These are phyloP conservation scores for Siphamia tubifer DNA, from an alignment of 2,113 vertebrate genomes.

Conservation along the genomic window DNA sequence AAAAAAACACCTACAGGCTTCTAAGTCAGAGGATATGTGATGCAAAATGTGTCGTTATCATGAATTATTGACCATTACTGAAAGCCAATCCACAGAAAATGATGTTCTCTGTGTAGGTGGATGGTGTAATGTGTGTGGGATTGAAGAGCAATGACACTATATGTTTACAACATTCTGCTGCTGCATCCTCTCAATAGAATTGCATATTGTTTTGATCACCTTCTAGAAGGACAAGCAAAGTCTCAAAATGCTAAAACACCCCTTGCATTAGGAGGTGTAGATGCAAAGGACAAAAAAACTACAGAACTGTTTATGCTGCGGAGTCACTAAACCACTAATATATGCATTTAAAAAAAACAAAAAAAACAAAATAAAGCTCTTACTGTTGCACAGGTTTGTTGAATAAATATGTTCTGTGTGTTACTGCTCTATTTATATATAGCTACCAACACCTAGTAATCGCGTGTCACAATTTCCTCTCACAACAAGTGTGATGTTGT, in stretches of 20 bases:
- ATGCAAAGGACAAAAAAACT: no score
- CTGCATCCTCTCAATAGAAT: not conserved
- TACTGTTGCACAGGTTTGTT: not conserved
- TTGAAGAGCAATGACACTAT: not conserved
- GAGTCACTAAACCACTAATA: no score
- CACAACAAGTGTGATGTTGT: not conserved
- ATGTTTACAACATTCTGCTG: not conserved
- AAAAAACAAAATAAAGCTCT: no score
- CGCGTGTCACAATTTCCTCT: not conserved
- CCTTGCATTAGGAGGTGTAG: no score
- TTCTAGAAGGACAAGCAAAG: not conserved
- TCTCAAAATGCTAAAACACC: no score
- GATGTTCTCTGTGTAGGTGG: not conserved
- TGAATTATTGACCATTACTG: not conserved
- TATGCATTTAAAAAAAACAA: no score
- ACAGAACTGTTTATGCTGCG: no score
- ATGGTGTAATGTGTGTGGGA: not conserved
- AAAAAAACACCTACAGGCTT: not conserved
- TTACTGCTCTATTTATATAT: not conserved
- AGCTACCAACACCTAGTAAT: not conserved
- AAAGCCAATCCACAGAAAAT: not conserved
- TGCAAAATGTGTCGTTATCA: not conserved
- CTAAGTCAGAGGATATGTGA: not conserved
- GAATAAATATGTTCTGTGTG: not conserved
- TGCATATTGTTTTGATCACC: not conserved